Evolutionary conservation across 2,888 invertebrate species (phyloP).

Genomic region (Pachliopta kotzebuea): DNA sequence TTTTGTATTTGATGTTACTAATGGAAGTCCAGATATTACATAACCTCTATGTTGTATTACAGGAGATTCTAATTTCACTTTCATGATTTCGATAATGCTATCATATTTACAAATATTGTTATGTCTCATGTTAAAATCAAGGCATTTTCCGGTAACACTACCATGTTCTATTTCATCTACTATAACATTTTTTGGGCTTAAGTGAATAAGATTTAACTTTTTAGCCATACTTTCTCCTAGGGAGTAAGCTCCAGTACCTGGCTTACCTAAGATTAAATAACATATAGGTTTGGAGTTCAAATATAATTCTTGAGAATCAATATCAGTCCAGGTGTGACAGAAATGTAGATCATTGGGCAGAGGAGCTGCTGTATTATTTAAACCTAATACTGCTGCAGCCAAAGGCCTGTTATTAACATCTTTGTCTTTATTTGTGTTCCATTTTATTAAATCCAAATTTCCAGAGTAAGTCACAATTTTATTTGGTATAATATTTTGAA

Average conservation of each 20-base stretch:
- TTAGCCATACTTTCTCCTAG: constrained; percentile 80
- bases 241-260: constrained; percentile 71
- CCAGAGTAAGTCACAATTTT: constrained; percentile 48
- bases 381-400: constrained; percentile 59
- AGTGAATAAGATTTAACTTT: constrained; percentile 78
- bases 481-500: constrained; percentile 41
- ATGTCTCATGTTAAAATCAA: constrained; percentile 79
- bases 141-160: constrained; percentile 77
- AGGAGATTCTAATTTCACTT: constrained; percentile 71
- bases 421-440: constrained; percentile 31
- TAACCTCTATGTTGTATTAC: constrained; percentile 82
- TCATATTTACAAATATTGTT: constrained; percentile 75
- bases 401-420: constrained; percentile 40
- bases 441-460: constrained; percentile 37
- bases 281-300: constrained; percentile 75
- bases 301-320: constrained; percentile 72
- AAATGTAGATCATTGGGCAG: constrained; percentile 40
- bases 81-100: constrained; percentile 73
- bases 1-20: constrained; percentile 68
- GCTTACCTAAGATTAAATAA: constrained; percentile 82
- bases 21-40: constrained; percentile 83
- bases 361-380: constrained; percentile 60
- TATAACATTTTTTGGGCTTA: constrained; percentile 79
- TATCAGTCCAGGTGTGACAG: constrained; percentile 70
- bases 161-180: constrained; percentile 79